Conservation (phyloP, 2,797 vertebrate genomes). For the Gadopsis bispinosus region DNA sequence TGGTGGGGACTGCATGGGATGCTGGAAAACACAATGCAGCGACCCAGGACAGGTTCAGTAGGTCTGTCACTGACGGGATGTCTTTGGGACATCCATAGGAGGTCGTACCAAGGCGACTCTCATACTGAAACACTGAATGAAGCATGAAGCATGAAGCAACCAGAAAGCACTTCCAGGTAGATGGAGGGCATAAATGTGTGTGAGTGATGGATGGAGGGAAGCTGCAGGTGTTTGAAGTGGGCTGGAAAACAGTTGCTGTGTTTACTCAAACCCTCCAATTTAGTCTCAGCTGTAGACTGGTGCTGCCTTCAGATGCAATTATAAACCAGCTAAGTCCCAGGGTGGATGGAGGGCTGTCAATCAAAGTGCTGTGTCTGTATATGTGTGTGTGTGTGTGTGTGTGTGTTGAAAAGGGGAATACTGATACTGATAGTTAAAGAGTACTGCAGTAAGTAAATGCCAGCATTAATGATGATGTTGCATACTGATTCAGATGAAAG, state of each 20-base stretch:
- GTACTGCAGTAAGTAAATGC: not conserved
- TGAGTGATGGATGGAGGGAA: not conserved
- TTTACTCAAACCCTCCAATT: constrained; percentile 51
- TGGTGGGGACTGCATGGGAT: too few relatives aligned
- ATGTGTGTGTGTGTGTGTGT: constrained; percentile 14
- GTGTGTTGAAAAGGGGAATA: not conserved
- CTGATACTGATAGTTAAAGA: not conserved
- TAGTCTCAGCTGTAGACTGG: constrained; percentile 35
- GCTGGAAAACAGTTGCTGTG: constrained; percentile 34
- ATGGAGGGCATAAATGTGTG: constrained; percentile 9
- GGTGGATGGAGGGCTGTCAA: constrained; percentile 23
- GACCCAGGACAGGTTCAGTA: not conserved
- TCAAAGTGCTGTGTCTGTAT: constrained; percentile 14
- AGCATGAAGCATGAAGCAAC: not conserved
- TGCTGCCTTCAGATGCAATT: constrained; percentile 46
- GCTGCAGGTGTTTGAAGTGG: constrained; percentile 46
- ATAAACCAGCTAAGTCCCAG: constrained; percentile 35
- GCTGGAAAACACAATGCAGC: too few relatives aligned
- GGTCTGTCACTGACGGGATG: not conserved
- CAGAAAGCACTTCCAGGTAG: constrained; percentile 3
- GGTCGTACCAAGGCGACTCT: not conserved
- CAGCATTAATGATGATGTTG: not conserved
- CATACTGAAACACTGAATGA: not conserved
- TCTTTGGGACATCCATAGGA: not conserved
- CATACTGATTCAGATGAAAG: constrained; percentile 1